phyloP scores from a whole-genome alignment of 2,888 invertebrate genomes.

The Bruchidius siliquastri region DNA sequence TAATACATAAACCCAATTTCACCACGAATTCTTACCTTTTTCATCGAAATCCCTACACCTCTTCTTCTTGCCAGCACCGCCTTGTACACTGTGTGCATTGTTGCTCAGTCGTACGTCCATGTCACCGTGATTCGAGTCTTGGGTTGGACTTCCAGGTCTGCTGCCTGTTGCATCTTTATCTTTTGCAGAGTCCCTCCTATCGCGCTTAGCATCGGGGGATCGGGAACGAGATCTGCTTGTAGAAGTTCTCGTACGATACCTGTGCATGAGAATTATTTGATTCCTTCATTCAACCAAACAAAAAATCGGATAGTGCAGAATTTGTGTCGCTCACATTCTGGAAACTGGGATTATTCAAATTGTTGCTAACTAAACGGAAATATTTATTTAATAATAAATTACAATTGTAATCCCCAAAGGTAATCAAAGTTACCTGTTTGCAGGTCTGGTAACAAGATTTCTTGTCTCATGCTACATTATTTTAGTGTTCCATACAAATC shows the following conservation, averaged over 20 bases:
- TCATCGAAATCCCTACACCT: slow-evolving; percentile 88
- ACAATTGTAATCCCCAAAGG: no score
- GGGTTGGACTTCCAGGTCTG: slow-evolving; percentile 53
- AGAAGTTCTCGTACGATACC: slow-evolving; percentile 26
- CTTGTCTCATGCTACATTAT: no score
- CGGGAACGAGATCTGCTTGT: slow-evolving; percentile 44
- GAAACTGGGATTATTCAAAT: no score
- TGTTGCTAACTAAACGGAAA: no score
- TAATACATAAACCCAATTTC: no score
- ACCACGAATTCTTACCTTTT: slow-evolving; percentile 44
- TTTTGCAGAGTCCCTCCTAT: slow-evolving; percentile 44
- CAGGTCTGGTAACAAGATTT: no score
- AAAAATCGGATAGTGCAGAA: no score
- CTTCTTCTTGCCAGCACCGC: slow-evolving; percentile 51
- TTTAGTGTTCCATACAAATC: no score
- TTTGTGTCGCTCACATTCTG: no score
- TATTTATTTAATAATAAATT: no score
- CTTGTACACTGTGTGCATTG: slow-evolving; percentile 52
- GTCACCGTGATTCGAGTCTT: slow-evolving; percentile 57
- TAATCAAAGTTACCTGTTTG: no score
- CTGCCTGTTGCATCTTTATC: slow-evolving; percentile 21
- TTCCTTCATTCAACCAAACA: no score
- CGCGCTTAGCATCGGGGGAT: slow-evolving; percentile 50
- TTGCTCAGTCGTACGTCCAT: slow-evolving; percentile 51
- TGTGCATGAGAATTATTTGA: background rate